A percentile compares a stretch with the other conserved stretches of the same genome.
Evolutionary conservation across 2,797 vertebrate species (phyloP).

Genomic region (Cyclura pinguis): DNA sequence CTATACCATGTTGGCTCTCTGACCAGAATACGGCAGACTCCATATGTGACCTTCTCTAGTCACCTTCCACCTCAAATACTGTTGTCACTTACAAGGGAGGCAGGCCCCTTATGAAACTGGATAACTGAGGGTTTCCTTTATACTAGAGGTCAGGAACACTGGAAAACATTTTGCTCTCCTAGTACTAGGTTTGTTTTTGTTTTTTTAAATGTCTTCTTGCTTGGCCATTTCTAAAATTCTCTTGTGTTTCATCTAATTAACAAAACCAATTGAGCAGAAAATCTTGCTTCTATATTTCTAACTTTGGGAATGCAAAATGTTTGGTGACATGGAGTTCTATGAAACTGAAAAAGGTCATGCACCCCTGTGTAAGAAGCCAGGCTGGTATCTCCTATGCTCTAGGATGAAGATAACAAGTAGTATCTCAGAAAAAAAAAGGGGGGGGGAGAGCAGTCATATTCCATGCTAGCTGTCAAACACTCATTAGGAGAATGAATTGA

Average conservation of each 20-base stretch:
- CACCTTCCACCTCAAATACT: background rate
- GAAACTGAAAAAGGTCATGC: background rate
- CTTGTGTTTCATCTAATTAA: slow-evolving; percentile 5
- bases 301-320: background rate
- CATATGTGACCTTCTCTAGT: background rate
- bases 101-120: background rate
- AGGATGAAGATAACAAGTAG: background rate
- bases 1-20: too few species aligned
- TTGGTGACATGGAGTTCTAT: background rate
- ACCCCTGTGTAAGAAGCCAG: too few species aligned
- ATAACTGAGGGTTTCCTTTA: background rate
- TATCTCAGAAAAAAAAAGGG: background rate
- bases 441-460: background rate
- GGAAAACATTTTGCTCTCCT: background rate
- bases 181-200: background rate
- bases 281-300: background rate
- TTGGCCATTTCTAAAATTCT: background rate
- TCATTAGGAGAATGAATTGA: too few species aligned
- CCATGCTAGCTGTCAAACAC: background rate
- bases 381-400: background rate
- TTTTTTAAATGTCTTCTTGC: background rate
- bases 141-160: background rate
- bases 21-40: background rate
- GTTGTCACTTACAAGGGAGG: background rate
- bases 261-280: background rate